Conservation (phyloP, 2,113 vertebrate genomes). For the Apeltes quadracus region DNA sequence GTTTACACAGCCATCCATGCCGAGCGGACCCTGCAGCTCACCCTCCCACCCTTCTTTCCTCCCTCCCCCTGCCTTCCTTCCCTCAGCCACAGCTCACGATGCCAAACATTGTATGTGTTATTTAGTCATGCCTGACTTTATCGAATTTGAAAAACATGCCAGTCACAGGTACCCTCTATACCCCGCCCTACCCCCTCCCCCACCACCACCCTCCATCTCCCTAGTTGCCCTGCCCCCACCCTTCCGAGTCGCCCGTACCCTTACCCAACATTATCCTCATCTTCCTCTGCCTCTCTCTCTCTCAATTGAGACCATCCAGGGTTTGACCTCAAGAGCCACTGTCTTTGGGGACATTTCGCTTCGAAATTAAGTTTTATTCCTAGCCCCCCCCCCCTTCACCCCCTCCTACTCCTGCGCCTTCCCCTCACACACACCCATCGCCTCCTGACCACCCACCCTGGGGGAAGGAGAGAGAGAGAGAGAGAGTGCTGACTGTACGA, state of each 20-base stretch:
- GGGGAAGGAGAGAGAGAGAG: constrained; percentile 46
- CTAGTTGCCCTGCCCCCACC: not conserved
- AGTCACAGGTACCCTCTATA: constrained; percentile 71
- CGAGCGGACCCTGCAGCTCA: constrained; percentile 51
- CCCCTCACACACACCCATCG: constrained; percentile 15
- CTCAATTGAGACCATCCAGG: constrained; percentile 38
- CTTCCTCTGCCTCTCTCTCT: constrained; percentile 1
- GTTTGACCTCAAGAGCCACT: constrained; percentile 59
- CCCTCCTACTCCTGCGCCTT: too few relatives aligned
- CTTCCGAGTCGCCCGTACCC: not conserved
- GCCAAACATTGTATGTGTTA: constrained; percentile 78
- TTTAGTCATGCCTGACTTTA: constrained; percentile 82
- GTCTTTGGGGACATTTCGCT: constrained; percentile 69
- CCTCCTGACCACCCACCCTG: constrained; percentile 48
- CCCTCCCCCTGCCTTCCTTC: constrained; percentile 1
- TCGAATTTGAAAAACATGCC: constrained; percentile 79
- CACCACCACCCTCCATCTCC: not conserved
- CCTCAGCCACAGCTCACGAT: constrained; percentile 60
- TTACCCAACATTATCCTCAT: constrained; percentile 34
- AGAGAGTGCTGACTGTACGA: constrained; percentile 73
- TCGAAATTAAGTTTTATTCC: constrained; percentile 72
- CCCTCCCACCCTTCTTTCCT: constrained; percentile 25
- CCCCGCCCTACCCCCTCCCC: not conserved
- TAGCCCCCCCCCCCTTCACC: constrained; percentile 6
- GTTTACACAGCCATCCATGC: constrained; percentile 69